Percentiles rank a stretch among this genome's conserved stretches.
Conservation (phyloP, 2,888 invertebrate species). For the Physocephala rufipes region DNA sequence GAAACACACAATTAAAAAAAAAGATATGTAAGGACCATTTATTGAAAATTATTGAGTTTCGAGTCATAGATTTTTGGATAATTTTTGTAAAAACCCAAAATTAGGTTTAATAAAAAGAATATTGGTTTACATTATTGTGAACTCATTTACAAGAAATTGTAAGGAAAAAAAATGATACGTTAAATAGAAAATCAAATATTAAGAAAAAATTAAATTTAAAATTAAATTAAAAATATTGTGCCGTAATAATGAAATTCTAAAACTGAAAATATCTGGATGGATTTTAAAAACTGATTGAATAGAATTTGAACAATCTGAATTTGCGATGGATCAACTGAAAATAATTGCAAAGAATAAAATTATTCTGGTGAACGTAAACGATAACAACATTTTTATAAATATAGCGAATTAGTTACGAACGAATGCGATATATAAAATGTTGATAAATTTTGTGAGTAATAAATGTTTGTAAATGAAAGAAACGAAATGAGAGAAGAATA, state of each 20-base stretch:
- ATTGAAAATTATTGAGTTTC: constrained; percentile 24
- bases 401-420: too few species aligned
- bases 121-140: background rate
- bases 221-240: background rate
- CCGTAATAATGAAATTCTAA: background rate
- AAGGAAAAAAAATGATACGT: background rate
- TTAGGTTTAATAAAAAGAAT: background rate
- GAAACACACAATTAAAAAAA: constrained; percentile 34
- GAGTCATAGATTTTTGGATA: constrained; percentile 31
- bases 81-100: background rate
- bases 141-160: background rate
- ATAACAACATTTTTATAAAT: too few species aligned
- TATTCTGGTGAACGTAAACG: too few species aligned
- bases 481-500: background rate
- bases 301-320: too few species aligned
- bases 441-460: background rate
- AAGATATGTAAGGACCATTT: constrained; percentile 35
- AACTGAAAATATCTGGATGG: too few species aligned
- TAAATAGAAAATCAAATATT: too few species aligned
- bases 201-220: background rate
- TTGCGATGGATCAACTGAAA: too few species aligned
- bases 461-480: background rate
- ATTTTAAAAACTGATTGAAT: too few species aligned
- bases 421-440: too few species aligned
- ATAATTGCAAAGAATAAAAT: too few species aligned